These are phyloP conservation scores for Melanotaenia nigrans DNA, from an alignment of 2,797 vertebrate genomes.

Conservation along the genomic window DNA sequence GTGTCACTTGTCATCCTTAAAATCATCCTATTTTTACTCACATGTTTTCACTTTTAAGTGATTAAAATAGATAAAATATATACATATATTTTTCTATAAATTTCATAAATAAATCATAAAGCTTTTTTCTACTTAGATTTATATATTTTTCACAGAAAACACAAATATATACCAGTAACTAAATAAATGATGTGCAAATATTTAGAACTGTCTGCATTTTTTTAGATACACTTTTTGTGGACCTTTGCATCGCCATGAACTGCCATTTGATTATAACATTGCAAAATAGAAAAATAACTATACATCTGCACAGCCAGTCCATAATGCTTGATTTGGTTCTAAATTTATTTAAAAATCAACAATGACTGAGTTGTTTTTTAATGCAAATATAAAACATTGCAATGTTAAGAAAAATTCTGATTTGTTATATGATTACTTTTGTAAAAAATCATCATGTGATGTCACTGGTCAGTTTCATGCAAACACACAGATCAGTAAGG, in stretches of 20 bases:
- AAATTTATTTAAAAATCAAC: not conserved
- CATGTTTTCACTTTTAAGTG: not conserved
- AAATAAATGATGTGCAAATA: not conserved
- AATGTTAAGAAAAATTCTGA: not conserved
- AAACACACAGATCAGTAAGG: not conserved
- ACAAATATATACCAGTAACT: not conserved
- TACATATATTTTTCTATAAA: not conserved
- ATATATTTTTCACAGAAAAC: not conserved
- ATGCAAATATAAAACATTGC: too few species aligned
- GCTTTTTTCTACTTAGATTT: not conserved
- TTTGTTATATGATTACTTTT: not conserved
- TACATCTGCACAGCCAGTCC: not conserved
- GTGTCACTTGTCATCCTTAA: not conserved
- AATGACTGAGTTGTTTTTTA: not conserved
- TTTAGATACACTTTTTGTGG: too few species aligned
- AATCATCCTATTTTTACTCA: not conserved
- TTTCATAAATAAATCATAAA: not conserved
- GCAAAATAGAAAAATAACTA: not conserved
- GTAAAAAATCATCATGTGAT: not conserved
- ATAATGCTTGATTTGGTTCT: not conserved
- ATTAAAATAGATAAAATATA: not conserved
- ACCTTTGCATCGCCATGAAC: not conserved
- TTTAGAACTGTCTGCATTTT: not conserved
- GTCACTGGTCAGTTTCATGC: not conserved
- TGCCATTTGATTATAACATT: slow-evolving; percentile 4